Conservation (phyloP, 2,113 vertebrate genomes). For the Psittacara wagleri region DNA sequence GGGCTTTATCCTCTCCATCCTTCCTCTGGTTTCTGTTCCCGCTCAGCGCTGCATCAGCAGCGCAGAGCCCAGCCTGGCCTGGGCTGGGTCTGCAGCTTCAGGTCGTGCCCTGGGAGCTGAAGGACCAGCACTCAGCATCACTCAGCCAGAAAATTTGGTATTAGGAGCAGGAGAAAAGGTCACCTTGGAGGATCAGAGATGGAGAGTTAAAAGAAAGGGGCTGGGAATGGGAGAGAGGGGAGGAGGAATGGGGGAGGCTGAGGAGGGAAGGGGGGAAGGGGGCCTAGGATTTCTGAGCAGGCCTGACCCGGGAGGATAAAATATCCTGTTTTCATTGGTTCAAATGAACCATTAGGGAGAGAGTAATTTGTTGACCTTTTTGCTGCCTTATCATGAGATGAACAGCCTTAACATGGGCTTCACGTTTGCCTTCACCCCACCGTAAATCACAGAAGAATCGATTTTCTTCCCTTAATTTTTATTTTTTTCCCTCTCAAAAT, state of each 20-base stretch:
- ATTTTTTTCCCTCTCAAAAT: accelerated
- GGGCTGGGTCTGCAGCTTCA: not conserved
- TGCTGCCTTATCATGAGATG: constrained; percentile 68
- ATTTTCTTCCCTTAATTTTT: not conserved
- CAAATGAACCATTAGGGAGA: constrained; percentile 68
- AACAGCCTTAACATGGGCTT: constrained; percentile 55
- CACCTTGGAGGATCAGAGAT: constrained; percentile 54
- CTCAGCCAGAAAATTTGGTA: constrained; percentile 66
- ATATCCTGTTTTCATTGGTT: constrained; percentile 67
- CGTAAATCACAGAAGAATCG: constrained; percentile 19
- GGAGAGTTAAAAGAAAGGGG: constrained; percentile 33
- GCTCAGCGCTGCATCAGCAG: constrained; percentile 56
- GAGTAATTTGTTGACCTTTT: constrained; percentile 71
- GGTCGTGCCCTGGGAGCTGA: not conserved
- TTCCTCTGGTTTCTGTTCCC: not conserved
- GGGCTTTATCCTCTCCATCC: not conserved
- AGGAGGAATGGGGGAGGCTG: not conserved
- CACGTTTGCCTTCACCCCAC: constrained; percentile 51
- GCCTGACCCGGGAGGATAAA: constrained; percentile 57
- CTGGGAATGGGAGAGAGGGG: not conserved
- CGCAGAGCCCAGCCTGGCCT: not conserved
- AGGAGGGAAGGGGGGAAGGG: not conserved
- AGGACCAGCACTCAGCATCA: not conserved
- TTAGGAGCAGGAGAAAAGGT: constrained; percentile 62
- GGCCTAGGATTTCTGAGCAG: constrained; percentile 34